These are phyloP conservation scores for Apostichopus californicus DNA, from an alignment of 35 echinoderm and acorn worm species.

Conservation along the genomic window DNA sequence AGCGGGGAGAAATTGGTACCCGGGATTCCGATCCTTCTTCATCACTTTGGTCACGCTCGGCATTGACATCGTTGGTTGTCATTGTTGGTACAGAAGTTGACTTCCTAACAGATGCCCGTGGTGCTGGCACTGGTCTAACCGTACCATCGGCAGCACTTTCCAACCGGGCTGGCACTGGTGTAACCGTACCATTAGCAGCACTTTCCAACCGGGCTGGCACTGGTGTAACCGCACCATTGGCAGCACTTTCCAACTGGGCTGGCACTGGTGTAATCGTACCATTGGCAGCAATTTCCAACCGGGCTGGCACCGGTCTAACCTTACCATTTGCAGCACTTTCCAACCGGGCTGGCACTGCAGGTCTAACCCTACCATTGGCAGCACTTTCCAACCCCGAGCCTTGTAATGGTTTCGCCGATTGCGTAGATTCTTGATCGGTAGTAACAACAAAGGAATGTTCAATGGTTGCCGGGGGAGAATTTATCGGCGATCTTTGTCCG, in stretches of 20 bases:
- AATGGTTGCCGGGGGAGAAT: neutral
- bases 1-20: neutral
- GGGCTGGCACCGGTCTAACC: too few relatives aligned
- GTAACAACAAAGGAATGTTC: slow-evolving; percentile 30
- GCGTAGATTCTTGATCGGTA: neutral
- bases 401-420: neutral
- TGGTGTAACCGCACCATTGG: too few relatives aligned
- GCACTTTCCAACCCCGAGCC: too few relatives aligned
- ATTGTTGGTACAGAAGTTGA: neutral
- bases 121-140: neutral
- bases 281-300: too few relatives aligned
- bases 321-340: too few relatives aligned
- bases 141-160: neutral
- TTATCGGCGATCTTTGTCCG: neutral
- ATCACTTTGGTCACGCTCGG: neutral
- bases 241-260: too few relatives aligned
- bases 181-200: too few relatives aligned
- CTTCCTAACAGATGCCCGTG: neutral
- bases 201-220: too few relatives aligned
- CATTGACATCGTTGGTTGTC: neutral
- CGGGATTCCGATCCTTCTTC: neutral
- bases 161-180: too few relatives aligned
- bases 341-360: neutral
- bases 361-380: neutral
- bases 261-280: too few relatives aligned